A percentile compares a stretch with the other conserved stretches of the same genome.
Evolutionary conservation across 2,113 vertebrate genomes (phyloP).

Genomic region (Mastomys coucha): DNA sequence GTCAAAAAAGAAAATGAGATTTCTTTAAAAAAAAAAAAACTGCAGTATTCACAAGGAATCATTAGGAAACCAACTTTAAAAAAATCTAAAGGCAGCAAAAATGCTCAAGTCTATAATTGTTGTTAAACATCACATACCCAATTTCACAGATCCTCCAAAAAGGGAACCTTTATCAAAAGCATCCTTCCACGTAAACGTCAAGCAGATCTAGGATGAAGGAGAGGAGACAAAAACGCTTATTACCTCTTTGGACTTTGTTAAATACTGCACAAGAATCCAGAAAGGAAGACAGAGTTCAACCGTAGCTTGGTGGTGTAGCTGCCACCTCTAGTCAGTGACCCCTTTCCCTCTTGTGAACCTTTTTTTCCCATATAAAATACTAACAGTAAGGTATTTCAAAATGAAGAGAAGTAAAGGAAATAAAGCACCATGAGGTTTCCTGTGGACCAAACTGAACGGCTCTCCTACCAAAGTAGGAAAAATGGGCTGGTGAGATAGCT

Average conservation of each 20-base stretch:
- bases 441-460: neutral
- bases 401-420: constrained; percentile 24
- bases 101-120: constrained; percentile 1
- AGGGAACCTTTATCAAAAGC: constrained; percentile 99
- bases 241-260: constrained; percentile 56
- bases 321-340: neutral
- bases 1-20: constrained; percentile 33
- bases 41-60: constrained; percentile 46
- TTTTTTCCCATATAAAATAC: constrained; percentile 32
- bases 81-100: constrained; percentile 50
- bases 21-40: constrained; percentile 5
- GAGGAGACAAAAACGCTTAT: constrained; percentile 64
- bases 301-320: neutral
- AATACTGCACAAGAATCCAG: constrained; percentile 51
- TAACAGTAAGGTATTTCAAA: neutral
- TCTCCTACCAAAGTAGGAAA: constrained; percentile 1
- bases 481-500: neutral
- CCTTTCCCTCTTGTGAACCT: neutral
- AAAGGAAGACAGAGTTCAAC: neutral
- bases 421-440: neutral
- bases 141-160: constrained; percentile 97
- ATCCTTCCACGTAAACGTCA: constrained; percentile 99
- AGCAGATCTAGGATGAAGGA: constrained; percentile 90
- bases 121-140: constrained; percentile 89
- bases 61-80: neutral